Evolutionary conservation across 2,113 vertebrate species (phyloP).

Genomic region (Tretioscincus oriximinensis): DNA sequence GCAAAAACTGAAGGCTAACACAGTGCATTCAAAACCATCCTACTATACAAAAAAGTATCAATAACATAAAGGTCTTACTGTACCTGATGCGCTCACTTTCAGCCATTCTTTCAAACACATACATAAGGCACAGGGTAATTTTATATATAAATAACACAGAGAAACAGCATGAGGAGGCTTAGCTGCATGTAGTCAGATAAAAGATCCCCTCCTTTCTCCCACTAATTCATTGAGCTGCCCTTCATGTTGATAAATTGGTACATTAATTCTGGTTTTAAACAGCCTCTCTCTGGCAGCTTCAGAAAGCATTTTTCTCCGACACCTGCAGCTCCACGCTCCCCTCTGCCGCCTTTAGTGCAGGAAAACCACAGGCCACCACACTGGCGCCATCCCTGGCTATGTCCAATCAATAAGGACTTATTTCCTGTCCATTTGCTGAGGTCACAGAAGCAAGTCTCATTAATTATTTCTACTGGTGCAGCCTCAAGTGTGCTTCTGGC

Average conservation of each 20-base stretch:
- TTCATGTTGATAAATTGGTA: constrained; percentile 28
- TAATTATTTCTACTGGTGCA: constrained; percentile 96
- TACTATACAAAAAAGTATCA: constrained; percentile 59
- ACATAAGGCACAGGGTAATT: constrained; percentile 47
- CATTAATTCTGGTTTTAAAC: constrained; percentile 40
- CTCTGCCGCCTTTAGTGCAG: constrained; percentile 73
- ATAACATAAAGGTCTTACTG: constrained; percentile 67
- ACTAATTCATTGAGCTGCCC: neutral
- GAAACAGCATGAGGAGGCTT: constrained; percentile 40
- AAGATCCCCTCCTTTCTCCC: constrained; percentile 3
- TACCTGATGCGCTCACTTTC: constrained; percentile 59
- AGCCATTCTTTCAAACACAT: constrained; percentile 49
- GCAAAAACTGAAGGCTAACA: constrained; percentile 40
- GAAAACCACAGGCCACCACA: constrained; percentile 94
- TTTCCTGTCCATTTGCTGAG: constrained; percentile 99
- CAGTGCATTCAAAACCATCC: constrained; percentile 44
- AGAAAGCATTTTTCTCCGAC: constrained; percentile 55
- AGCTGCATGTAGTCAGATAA: constrained; percentile 24
- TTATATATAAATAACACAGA: constrained; percentile 48
- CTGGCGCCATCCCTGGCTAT: constrained; percentile 89
- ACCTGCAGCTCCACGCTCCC: constrained; percentile 70
- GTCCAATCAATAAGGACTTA: constrained; percentile 96
- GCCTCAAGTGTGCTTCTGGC: constrained; percentile 89
- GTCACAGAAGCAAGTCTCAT: constrained; percentile 89
- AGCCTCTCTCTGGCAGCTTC: constrained; percentile 51